These are phyloP conservation scores for Poeciliopsis occidentalis DNA, from an alignment of 2,113 vertebrate species.

Conservation along the genomic window DNA sequence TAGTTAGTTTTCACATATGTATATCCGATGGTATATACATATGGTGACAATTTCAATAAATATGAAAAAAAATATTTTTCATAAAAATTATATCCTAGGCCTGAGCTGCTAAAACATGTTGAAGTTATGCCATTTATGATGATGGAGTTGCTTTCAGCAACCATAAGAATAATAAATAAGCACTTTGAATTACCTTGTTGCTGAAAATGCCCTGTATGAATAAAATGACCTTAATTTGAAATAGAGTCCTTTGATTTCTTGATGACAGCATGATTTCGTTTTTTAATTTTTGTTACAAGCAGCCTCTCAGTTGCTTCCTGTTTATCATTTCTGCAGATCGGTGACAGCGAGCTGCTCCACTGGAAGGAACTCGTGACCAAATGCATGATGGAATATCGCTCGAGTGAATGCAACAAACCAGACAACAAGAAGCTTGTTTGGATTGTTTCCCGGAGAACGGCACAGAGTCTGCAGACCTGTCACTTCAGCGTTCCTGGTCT, in stretches of 20 bases:
- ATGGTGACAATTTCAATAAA: too few species aligned
- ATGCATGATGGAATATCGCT: constrained; percentile 92
- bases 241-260: constrained; percentile 1
- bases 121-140: too few species aligned
- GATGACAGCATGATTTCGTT: neutral
- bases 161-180: too few species aligned
- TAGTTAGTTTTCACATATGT: too few species aligned
- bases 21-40: too few species aligned
- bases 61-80: too few species aligned
- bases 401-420: constrained; percentile 92
- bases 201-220: too few species aligned
- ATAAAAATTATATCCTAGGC: too few species aligned
- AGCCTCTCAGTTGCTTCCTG: constrained; percentile 39
- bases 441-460: constrained; percentile 94
- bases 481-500: constrained; percentile 91
- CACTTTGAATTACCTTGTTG: too few species aligned
- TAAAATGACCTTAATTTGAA: neutral
- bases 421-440: constrained; percentile 95
- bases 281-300: neutral
- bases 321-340: constrained; percentile 81
- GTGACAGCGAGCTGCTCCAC: constrained; percentile 85
- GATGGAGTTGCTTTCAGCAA: too few species aligned
- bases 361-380: constrained; percentile 93
- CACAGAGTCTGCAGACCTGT: constrained; percentile 89
- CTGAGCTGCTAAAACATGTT: too few species aligned